Conservation (phyloP, 2,113 vertebrate species). For the Pseudonaja textilis region DNA sequence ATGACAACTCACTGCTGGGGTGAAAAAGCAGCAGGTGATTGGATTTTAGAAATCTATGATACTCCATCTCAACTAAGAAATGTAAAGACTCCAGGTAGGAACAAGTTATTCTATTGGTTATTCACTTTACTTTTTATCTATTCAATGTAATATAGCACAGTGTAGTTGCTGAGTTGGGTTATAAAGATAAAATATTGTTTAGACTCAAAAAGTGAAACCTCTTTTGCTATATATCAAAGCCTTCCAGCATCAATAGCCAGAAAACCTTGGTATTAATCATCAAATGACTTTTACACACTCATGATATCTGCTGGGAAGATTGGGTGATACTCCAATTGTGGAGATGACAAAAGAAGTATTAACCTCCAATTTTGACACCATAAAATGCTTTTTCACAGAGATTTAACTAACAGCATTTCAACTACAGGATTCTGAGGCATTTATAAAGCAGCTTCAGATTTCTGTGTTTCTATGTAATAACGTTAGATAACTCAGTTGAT, state of each 20-base stretch:
- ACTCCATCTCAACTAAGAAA: constrained; percentile 94
- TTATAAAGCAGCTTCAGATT: not conserved
- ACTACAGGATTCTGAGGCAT: not conserved
- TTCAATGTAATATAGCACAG: not conserved
- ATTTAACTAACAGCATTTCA: not conserved
- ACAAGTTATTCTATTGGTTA: not conserved
- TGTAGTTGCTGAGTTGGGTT: not conserved
- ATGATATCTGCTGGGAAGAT: not conserved
- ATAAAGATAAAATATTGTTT: not conserved
- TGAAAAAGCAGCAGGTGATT: constrained; percentile 94
- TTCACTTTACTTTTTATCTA: not conserved
- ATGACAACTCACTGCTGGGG: constrained; percentile 99
- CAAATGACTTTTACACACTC: not conserved
- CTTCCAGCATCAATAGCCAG: not conserved
- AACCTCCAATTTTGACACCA: not conserved
- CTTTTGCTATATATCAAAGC: not conserved
- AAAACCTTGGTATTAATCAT: not conserved
- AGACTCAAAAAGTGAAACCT: not conserved
- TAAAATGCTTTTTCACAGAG: not conserved
- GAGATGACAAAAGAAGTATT: not conserved
- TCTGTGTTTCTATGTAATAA: not conserved
- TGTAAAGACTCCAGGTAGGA: constrained; percentile 94
- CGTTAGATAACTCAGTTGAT: not conserved
- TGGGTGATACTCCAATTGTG: not conserved
- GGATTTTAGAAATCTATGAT: constrained; percentile 96